phyloP scores from a whole-genome alignment of 2,113 vertebrate species.

The Piprites chloris region DNA sequence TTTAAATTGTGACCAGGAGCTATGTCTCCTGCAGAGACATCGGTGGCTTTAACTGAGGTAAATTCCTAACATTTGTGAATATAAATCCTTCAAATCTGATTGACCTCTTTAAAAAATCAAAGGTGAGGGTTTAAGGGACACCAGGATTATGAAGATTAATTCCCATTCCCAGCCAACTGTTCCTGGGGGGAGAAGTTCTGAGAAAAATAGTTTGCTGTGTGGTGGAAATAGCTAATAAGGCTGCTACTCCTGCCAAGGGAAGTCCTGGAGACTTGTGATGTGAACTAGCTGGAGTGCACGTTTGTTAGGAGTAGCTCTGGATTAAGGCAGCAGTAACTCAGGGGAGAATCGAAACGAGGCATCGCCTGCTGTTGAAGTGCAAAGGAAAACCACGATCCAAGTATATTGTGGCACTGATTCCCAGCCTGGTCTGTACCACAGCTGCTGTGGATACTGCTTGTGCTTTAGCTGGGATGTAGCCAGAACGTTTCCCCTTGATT shows the following conservation, averaged over 20 bases:
- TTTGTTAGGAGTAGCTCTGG: background rate
- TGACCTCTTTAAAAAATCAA: constrained; percentile 56
- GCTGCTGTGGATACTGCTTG: background rate
- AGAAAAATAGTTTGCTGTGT: constrained; percentile 10
- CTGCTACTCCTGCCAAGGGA: background rate
- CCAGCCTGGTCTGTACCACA: background rate
- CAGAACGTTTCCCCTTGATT: background rate
- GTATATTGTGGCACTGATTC: background rate
- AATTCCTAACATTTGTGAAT: constrained; percentile 49
- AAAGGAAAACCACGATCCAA: background rate
- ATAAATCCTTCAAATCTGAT: constrained; percentile 51
- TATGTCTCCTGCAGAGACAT: background rate
- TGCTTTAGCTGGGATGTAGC: background rate
- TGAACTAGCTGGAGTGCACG: background rate
- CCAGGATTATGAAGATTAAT: constrained; percentile 65
- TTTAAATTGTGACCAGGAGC: background rate
- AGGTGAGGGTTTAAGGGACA: constrained; percentile 52
- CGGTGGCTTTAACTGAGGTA: background rate
- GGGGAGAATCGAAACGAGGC: background rate
- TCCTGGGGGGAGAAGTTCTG: constrained; percentile 5
- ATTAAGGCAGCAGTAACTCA: background rate
- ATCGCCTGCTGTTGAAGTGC: background rate
- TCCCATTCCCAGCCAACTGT: constrained; percentile 43
- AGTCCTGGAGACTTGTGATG: background rate
- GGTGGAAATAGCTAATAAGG: background rate